Evolutionary conservation across 2,797 vertebrate species (phyloP).

Genomic region (Picus viridis): DNA sequence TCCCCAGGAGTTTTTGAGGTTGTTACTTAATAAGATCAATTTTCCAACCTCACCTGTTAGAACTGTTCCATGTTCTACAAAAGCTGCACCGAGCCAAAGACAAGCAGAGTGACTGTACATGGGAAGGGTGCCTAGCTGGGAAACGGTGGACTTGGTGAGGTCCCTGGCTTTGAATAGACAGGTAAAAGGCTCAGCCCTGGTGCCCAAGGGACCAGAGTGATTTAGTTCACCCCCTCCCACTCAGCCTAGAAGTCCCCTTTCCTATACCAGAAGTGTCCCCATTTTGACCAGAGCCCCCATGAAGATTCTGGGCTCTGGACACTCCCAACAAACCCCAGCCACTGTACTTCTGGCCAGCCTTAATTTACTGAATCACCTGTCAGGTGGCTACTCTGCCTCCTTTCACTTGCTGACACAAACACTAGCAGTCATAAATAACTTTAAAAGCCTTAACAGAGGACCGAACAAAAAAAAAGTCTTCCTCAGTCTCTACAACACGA

Average conservation of each 20-base stretch:
- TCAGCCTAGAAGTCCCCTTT: background rate
- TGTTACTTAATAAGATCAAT: background rate
- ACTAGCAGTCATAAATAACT: background rate
- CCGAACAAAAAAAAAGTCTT: background rate
- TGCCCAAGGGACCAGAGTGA: background rate
- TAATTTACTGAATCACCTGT: background rate
- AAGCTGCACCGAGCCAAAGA: background rate
- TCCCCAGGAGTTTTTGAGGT: background rate
- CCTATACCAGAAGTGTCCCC: background rate
- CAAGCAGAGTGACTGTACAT: rapidly evolving
- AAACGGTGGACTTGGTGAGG: rapidly evolving
- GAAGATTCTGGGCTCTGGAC: background rate
- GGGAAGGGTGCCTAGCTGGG: background rate
- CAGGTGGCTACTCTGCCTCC: background rate
- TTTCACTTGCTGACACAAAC: background rate
- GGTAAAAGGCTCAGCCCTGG: too few species aligned
- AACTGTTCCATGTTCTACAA: background rate
- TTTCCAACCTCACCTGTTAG: background rate
- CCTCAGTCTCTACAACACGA: background rate
- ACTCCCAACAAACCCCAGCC: background rate
- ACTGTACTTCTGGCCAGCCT: background rate
- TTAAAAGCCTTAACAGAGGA: background rate
- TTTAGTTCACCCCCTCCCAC: background rate
- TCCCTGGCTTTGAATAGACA: background rate
- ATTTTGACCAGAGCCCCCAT: background rate